These are phyloP conservation scores for Octomys mimax DNA, from an alignment of 2,797 vertebrate genomes.

Conservation along the genomic window DNA sequence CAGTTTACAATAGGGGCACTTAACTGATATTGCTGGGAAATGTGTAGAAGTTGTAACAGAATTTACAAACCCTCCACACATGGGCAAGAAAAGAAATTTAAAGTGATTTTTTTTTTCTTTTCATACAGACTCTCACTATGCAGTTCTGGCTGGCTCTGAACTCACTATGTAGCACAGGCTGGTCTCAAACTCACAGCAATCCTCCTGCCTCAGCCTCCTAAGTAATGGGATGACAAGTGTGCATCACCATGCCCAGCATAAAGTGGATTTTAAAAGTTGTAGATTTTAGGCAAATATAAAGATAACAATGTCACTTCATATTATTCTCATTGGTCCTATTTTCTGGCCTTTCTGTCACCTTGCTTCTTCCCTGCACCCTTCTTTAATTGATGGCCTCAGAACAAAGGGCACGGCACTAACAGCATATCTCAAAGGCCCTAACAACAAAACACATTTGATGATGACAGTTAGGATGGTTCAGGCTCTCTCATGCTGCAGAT, in stretches of 20 bases:
- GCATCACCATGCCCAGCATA: not conserved
- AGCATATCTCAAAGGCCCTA: not conserved
- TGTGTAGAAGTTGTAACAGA: slow-evolving; percentile 9
- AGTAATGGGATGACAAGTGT: not conserved
- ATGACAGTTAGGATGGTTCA: not conserved
- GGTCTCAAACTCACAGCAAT: not conserved
- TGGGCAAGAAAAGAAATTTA: slow-evolving; percentile 9
- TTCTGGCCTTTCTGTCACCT: slow-evolving; percentile 6
- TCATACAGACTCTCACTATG: not conserved
- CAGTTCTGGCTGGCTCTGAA: not conserved
- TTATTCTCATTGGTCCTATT: slow-evolving; percentile 6
- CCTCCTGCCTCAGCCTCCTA: not conserved
- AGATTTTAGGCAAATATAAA: slow-evolving; percentile 18
- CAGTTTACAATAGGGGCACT: not conserved
- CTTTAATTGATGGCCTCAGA: slow-evolving; percentile 51
- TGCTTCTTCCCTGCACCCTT: not conserved
- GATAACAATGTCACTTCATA: not conserved
- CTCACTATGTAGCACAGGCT: not conserved
- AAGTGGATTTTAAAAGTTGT: not conserved
- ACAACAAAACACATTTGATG: not conserved
- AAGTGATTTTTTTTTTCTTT: not conserved
- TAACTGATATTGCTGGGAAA: slow-evolving; percentile 29
- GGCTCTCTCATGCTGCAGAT: slow-evolving; percentile 11
- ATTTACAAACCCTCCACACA: not conserved
- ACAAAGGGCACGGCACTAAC: slow-evolving; percentile 12